A percentile compares a stretch with the other conserved stretches of the same genome.
These are phyloP conservation scores for Caenorhabditis sp. DNA, from an alignment of 2,888 invertebrate genomes.

Conservation along the genomic window DNA sequence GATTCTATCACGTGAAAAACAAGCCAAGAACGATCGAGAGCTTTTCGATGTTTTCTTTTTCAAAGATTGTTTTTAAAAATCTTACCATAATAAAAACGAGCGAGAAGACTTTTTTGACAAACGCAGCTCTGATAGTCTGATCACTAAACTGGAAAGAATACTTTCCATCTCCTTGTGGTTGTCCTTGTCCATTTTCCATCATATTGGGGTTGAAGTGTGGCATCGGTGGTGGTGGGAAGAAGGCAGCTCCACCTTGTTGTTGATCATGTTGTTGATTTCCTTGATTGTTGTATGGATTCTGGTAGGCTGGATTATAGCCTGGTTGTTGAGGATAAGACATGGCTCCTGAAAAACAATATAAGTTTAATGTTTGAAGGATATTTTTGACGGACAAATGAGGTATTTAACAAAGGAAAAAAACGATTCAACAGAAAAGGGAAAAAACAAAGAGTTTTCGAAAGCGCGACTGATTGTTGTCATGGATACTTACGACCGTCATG, in stretches of 20 bases:
- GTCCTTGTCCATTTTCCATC: conserved; percentile 23
- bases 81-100: conserved; percentile 67
- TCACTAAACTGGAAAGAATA: conserved; percentile 59
- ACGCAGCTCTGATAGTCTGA: conserved; percentile 64
- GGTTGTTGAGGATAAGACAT: conserved; percentile 53
- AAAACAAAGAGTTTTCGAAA: background rate
- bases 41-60: no score
- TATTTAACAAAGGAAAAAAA: background rate
- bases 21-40: no score
- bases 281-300: conserved; percentile 39
- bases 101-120: conserved; percentile 67
- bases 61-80: background rate
- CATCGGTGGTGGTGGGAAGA: conserved; percentile 38
- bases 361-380: background rate
- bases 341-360: conserved; percentile 17
- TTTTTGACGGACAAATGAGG: background rate
- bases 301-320: conserved; percentile 52
- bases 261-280: conserved; percentile 15
- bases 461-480: background rate
- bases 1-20: no score
- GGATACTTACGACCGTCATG: background rate
- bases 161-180: conserved; percentile 27
- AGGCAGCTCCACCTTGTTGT: background rate
- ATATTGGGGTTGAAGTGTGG: conserved; percentile 32
- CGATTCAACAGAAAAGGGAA: background rate